Conservation (phyloP, 2,888 invertebrate genomes). For the Caenorhabditis panamensis region DNA sequence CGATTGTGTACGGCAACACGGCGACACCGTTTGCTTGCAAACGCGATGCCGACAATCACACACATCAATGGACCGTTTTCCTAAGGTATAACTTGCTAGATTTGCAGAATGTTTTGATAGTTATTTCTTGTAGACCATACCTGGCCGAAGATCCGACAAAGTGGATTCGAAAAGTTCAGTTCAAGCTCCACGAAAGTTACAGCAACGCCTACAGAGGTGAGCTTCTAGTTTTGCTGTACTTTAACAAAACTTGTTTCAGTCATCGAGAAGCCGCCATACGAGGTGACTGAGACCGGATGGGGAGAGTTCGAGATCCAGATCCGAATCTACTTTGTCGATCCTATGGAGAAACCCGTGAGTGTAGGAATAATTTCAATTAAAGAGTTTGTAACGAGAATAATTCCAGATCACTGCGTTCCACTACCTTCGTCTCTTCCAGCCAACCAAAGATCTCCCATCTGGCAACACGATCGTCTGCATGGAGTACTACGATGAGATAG, state of each 20-base stretch:
- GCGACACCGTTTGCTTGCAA: conserved; percentile 83
- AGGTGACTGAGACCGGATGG: conserved; percentile 98
- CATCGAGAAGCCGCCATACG: conserved; percentile 95
- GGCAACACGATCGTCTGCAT: conserved; percentile 69
- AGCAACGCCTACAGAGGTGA: conserved; percentile 89
- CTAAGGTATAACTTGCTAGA: too few relatives aligned
- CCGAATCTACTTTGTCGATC: conserved; percentile 96
- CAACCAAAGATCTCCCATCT: conserved; percentile 64
- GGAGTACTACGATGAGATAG: conserved; percentile 78
- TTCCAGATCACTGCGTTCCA: conserved; percentile 74
- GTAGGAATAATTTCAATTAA: conserved; percentile 17
- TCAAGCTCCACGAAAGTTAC: conserved; percentile 98
- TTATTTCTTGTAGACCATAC: conserved; percentile 49
- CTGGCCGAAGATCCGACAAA: conserved; percentile 65
- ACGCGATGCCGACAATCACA: conserved; percentile 87
- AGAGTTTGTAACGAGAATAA: too few relatives aligned
- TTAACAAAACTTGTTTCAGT: conserved; percentile 84
- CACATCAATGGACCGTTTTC: conserved; percentile 91
- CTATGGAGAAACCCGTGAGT: conserved; percentile 91
- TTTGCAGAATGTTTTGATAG: conserved; percentile 1
- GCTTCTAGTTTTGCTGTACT: conserved; percentile 29
- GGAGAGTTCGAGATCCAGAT: conserved; percentile 99
- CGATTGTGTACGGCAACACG: conserved; percentile 95
- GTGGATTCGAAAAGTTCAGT: conserved; percentile 79
- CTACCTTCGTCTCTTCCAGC: conserved; percentile 76